Evolutionary conservation across 2,888 invertebrate species (phyloP), one percentile per base, ranked within the genome.

Genomic region (Parasteatoda lunata): DNA sequence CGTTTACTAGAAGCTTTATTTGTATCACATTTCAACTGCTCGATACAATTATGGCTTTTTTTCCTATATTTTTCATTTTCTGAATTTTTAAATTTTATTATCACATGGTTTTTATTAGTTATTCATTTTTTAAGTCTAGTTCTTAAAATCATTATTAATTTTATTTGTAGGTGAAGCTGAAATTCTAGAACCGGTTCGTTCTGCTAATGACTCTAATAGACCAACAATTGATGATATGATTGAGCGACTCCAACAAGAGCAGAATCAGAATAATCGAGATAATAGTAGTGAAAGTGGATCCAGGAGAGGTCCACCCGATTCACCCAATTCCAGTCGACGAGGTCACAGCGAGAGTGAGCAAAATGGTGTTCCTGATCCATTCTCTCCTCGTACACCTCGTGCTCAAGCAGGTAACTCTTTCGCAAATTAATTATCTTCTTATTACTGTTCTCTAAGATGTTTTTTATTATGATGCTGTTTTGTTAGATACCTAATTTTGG

Each of bases 161-260:
- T n/a, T 48, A 45, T 76, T 71, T 59, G 1, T 65, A 88, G 85
- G 88, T 5, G 85, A 88, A 48, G 82, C 88, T 47, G 89, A 88
- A 81, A 75, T 86, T 70, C 77, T 88, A 3, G 86, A 89, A 51
- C 89, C 86, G 77, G 92, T 91, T 80, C 90, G 86, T 66, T 91
- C 92, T n/a, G 93, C 81, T 11, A 86, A 86, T 72, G 84, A 77
- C 9, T 47, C 30, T 3, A 84, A 81, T 49, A 88, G 91, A 65
- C 90, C 94, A 0, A 94, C 95, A 89, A 94, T 96, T 75, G 95
- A 96, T 91, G 93, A 94, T 78, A 93, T 95, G 93, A 95, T 96
- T 79, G 94, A 94, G 89, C 94, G 94, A 15, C 92, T 96, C 89
- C 95, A 95, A 47, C 94, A 94, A 89, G 89, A 64, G 7, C 68